Conservation (phyloP, 2,888 invertebrate species). For the Sphecodes monilicornis region DNA sequence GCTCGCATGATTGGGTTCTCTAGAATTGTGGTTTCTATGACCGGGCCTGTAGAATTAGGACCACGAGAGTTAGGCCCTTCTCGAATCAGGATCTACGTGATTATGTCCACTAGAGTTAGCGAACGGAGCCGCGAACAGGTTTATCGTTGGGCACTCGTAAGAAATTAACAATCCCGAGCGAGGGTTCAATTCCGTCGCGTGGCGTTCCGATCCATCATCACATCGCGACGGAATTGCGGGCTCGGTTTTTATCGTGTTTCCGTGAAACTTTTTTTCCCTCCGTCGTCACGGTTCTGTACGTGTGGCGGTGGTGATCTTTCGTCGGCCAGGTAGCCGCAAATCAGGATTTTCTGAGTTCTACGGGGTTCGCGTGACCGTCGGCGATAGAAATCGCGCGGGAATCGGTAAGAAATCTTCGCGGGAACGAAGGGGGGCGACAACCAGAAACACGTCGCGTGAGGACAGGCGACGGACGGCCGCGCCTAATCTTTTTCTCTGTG, state of each 20-base stretch:
- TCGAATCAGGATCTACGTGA: too few species aligned
- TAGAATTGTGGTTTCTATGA: too few species aligned
- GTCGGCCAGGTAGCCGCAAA: constrained; percentile 3
- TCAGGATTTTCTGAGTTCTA: constrained; percentile 39
- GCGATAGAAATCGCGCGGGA: constrained; percentile 46
- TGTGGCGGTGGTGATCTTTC: background rate
- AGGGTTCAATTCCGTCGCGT: constrained; percentile 7
- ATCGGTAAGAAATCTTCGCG: constrained; percentile 40
- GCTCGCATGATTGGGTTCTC: too few species aligned
- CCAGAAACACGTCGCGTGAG: constrained; percentile 31
- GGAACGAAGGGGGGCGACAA: constrained; percentile 20
- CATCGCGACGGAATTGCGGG: constrained; percentile 37
- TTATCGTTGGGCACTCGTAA: constrained; percentile 3
- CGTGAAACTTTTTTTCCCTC: constrained; percentile 20
- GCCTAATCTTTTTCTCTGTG: background rate
- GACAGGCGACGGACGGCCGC: constrained; percentile 3
- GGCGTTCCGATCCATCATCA: constrained; percentile 64
- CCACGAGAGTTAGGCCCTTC: too few species aligned
- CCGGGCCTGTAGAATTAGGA: too few species aligned
- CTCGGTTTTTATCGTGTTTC: constrained; percentile 43
- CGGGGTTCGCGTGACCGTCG: constrained; percentile 54
- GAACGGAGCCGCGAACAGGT: constrained; percentile 2
- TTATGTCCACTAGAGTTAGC: too few species aligned
- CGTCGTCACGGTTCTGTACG: constrained; percentile 14
- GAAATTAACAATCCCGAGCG: constrained; percentile 1